Evolutionary conservation across 2,888 invertebrate species (phyloP), one percentile per base, ranked within the genome.

Genomic region (Agrochola circellaris): DNA sequence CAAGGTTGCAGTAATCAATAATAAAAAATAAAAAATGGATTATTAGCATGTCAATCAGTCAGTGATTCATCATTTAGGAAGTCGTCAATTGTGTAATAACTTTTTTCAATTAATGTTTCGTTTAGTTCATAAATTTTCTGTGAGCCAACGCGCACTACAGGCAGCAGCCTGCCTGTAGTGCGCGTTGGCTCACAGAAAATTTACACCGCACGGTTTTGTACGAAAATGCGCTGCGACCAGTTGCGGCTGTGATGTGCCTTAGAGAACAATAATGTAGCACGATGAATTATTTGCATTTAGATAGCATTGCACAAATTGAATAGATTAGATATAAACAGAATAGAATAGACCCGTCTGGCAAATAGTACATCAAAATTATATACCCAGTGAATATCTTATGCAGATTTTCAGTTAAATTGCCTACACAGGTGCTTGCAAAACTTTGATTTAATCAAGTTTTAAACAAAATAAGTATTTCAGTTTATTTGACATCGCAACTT

Each of bases 261-360:
- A 56, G 45, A 54, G 5, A 26, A 9, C 38, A 48, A 54, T 34
- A 23, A 61, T 15, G 5, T 38, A 56, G 23, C 23, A 1, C 0
- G 6, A 26, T 26, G 3, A 8, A 56, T n/a, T 26, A 80, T 80
- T 77, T 72, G 54, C 77, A 80, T 79, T 64, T 64, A 79, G 61
- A 79, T 48, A 38, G 45, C 30, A 13, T 15, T 30, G n/a, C 17
- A n/a, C 9, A 79, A 79, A 45, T 78, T 45, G 17, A 45, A 79
- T 54, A 69, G 58, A 69, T 51, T 48, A 20, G 5, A 51, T 34
- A 13, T 42, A 45, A 77, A 26, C 54, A 65, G 9, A 54, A 45
- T 45, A 42, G 11, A 76, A 30, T 61, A 69, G 26, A 62, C 54
- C 6, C 13, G 23, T 38, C 56, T 58, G 23, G 23, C 13, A 17